Evolutionary conservation across 2,888 invertebrate species (phyloP), one percentile per base, ranked within the genome.

Genomic region (Drosophila suboccidentalis): DNA sequence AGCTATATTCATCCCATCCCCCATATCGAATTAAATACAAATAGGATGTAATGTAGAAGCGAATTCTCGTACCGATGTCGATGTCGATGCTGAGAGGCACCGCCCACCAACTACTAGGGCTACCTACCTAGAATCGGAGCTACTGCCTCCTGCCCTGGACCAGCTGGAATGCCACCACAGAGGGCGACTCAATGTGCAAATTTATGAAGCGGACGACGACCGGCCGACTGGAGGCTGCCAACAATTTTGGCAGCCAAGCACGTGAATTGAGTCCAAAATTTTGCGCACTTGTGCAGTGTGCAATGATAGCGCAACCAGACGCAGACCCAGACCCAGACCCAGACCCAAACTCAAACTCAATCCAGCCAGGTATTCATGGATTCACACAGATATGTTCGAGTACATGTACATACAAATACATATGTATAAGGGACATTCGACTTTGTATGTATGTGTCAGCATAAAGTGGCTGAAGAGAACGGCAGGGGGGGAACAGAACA

Each of bases 261-360:
- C 90, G 91, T 91, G 91, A 89, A 91, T 83, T 77, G 83, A 82
- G 88, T 91, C 91, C 91, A 91, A 91, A 88, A 88, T 91, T 91
- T 86, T 86, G 86, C 88, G 80, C 86, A 86, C 87, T 84, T 89
- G 84, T 89, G 87, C 84, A 84, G 80, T 89, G 85, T 89, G 87
- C 84, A 84, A 87, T 87, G 85, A 85, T 87, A 87, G 89, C 84
- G 69, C 44, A 50, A 67, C 75, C 64, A 63, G 70, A 60, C 29
- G 6, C 26, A 26, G 71, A 68, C 61, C 60, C 71, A 77, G 70
- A 60, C 29, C 26, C 26, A 26, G 71, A 68, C 61, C 60, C 71
- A 77, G 43, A 53, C 43, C 50, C 41, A 53, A 57, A 38, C 61
- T 26, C 29, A 29, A 29, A 29, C 29, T 32, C 51, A 53, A 32